Evolutionary conservation across 1,140 invertebrate species (phyloP), one percentile per base, ranked within the genome.

Genomic region (Drosophila busckii): DNA sequence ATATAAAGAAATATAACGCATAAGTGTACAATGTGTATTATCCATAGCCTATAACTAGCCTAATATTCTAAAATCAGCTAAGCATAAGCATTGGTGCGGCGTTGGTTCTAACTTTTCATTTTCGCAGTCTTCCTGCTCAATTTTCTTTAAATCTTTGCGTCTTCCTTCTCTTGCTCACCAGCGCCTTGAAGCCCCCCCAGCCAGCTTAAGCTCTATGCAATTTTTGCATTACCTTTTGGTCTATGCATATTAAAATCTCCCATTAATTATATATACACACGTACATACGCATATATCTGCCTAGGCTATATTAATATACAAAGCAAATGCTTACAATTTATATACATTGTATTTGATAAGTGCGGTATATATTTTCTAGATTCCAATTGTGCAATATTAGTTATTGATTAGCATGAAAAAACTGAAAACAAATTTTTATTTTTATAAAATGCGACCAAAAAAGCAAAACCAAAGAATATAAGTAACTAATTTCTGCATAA

Each of bases 341-440:
- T 66, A 22, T 29, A 71, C 54, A 75, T n/a, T 70, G 35, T 58
- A 58, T 61, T 78, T 80, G 63, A 78, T 78, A 75, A 70, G 70
- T 65, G 70, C 65, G 50, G 76, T 75, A 70, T n/a, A n/a, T 75
- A 53, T 78, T 76, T 80, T 71, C 59, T 78, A 78, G 54, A 73
- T 82, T 78, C 54, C 75, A 62, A 80, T 68, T 80, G 73, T 78
- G 73, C 73, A 80, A 78, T 80, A 78, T 80, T 80, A 82, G 78
- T 78, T 78, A 63, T 64, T n/a, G n/a, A n/a, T n/a, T 75, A 75
- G 60, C 63, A n/a, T 50, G 40, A 64, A 60, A 58, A 35, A 23
- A 26, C 26, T 16, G 22, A 32, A 69, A 62, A 54, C 15, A 35
- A 65, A 69, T 80, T 80, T 80, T 80, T 80, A 80, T 80, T 80